Percentiles rank a stretch among this genome's conserved stretches.
phyloP scores from a whole-genome alignment of 2,113 vertebrate species.

The Oceanodroma tethys region DNA sequence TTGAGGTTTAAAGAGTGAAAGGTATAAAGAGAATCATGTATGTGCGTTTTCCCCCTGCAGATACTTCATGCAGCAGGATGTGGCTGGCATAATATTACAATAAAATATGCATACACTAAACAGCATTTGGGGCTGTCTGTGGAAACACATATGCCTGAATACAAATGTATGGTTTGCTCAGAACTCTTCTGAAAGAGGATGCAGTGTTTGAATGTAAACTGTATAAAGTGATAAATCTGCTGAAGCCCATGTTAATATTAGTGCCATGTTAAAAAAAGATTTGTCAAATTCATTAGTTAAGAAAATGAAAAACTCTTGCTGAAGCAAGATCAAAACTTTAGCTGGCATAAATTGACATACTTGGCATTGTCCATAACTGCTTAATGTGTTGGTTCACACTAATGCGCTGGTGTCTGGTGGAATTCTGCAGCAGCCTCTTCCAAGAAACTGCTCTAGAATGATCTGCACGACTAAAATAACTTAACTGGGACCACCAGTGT shows the following conservation, averaged over 20 bases:
- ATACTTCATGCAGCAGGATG: neutral
- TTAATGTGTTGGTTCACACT: neutral
- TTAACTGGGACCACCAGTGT: neutral
- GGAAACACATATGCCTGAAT: neutral
- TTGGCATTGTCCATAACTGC: neutral
- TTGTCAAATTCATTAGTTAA: neutral
- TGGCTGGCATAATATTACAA: neutral
- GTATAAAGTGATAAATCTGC: neutral
- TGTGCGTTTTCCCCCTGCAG: neutral
- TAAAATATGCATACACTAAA: neutral
- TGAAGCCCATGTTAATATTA: neutral
- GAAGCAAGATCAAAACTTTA: neutral
- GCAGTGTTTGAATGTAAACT: neutral
- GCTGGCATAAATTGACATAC: neutral
- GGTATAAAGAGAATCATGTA: neutral
- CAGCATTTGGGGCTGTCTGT: neutral
- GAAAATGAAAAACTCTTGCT: neutral
- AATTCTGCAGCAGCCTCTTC: neutral
- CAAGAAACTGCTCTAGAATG: neutral
- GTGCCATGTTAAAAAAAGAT: neutral
- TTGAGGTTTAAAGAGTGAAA: conserved; percentile 12
- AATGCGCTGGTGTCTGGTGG: neutral
- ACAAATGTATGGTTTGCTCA: neutral
- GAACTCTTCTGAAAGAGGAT: neutral
- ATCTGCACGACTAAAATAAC: neutral